Percentiles rank a stretch among this genome's conserved stretches.
Evolutionary conservation across 2,113 vertebrate species (phyloP).

Genomic region (Tetrao urogallus): DNA sequence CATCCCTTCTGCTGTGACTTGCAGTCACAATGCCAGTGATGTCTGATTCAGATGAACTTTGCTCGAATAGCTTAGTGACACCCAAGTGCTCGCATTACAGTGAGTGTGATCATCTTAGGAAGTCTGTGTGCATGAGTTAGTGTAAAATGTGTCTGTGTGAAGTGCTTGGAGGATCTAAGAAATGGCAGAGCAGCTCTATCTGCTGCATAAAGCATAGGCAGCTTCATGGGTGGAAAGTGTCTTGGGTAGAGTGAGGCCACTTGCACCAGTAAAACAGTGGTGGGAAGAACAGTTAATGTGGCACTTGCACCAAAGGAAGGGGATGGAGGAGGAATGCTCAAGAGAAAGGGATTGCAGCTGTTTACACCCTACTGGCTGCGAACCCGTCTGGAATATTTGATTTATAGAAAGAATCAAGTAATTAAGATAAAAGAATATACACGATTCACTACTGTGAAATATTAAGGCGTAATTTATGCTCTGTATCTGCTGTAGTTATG

Average conservation of each 20-base stretch:
- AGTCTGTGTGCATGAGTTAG: neutral
- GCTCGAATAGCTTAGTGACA: neutral
- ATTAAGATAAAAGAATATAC: slow-evolving; percentile 44
- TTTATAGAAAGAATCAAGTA: slow-evolving; percentile 30
- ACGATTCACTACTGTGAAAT: slow-evolving; percentile 32
- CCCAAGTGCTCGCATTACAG: neutral
- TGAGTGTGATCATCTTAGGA: neutral
- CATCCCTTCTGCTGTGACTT: neutral
- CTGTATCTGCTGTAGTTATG: slow-evolving; percentile 41
- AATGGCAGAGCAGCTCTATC: neutral
- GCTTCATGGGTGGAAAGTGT: neutral
- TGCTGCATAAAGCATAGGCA: neutral
- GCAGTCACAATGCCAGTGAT: neutral
- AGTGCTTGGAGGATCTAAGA: neutral
- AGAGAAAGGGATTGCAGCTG: neutral
- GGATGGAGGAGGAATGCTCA: neutral
- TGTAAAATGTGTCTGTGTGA: neutral
- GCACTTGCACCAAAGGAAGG: neutral
- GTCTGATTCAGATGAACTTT: neutral
- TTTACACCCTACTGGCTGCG: neutral
- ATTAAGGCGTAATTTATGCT: slow-evolving; percentile 54
- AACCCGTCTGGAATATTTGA: neutral
- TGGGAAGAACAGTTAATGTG: neutral
- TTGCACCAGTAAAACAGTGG: neutral
- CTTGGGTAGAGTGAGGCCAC: neutral